Conservation (phyloP, 2,113 vertebrate genomes). For the Amia ocellicauda region DNA sequence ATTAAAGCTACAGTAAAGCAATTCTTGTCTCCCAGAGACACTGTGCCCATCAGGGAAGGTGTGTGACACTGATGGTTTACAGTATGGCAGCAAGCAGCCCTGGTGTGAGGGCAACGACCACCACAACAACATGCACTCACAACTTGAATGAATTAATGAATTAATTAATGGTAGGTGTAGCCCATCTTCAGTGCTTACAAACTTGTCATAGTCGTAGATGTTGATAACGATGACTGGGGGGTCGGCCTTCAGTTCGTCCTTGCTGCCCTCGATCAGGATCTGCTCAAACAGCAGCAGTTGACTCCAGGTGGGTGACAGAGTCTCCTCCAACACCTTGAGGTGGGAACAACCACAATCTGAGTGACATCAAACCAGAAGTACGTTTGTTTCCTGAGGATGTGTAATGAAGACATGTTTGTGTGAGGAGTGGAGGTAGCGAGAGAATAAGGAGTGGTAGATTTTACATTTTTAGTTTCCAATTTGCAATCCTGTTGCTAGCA, state of each 20-base stretch:
- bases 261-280: slow-evolving; percentile 80
- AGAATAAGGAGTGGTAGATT: neutral
- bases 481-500: too few relatives aligned
- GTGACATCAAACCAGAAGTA: neutral
- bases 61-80: too few relatives aligned
- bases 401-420: neutral
- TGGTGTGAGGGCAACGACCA: too few relatives aligned
- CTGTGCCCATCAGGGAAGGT: too few relatives aligned
- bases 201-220: slow-evolving; percentile 76
- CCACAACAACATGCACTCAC: too few relatives aligned
- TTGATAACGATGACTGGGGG: slow-evolving; percentile 78
- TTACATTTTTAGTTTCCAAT: too few relatives aligned
- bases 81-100: too few relatives aligned
- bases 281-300: slow-evolving; percentile 84
- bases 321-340: slow-evolving; percentile 74
- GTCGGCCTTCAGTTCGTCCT: slow-evolving; percentile 77
- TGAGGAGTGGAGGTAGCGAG: neutral
- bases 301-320: slow-evolving; percentile 85
- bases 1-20: too few relatives aligned
- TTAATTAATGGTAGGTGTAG: too few relatives aligned
- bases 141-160: too few relatives aligned
- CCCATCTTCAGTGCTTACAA: slow-evolving; percentile 70
- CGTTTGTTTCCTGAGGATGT: neutral
- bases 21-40: too few relatives aligned
- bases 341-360: neutral